Conservation (phyloP, 2,888 invertebrate genomes). For the Toxonevra muliebris region DNA sequence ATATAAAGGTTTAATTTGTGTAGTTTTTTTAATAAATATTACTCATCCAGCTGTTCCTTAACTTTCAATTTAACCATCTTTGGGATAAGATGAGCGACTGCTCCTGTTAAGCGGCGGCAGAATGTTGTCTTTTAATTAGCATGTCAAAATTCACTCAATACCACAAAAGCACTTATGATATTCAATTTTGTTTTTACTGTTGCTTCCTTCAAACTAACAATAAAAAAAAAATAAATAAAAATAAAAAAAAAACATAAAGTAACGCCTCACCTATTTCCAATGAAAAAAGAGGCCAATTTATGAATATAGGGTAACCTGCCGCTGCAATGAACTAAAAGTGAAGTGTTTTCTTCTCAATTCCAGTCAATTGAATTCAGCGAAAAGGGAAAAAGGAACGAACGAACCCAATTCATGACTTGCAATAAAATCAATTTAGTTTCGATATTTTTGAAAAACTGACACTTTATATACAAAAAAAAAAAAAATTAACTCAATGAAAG, state of each 20-base stretch:
- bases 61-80: slow-evolving; percentile 4
- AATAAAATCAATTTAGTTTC: too few relatives aligned
- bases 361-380: too few relatives aligned
- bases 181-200: background rate
- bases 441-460: too few relatives aligned
- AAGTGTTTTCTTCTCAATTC: too few relatives aligned
- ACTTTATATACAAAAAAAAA: too few relatives aligned
- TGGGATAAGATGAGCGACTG: slow-evolving; percentile 42
- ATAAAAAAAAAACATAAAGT: background rate
- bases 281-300: too few relatives aligned
- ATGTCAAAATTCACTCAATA: slow-evolving; percentile 53
- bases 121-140: slow-evolving; percentile 62
- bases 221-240: background rate
- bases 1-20: background rate
- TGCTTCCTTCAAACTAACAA: too few relatives aligned
- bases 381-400: too few relatives aligned
- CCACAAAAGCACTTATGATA: background rate
- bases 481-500: too few relatives aligned
- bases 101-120: slow-evolving; percentile 21
- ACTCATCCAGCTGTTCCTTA: background rate
- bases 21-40: background rate
- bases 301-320: too few relatives aligned
- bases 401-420: too few relatives aligned
- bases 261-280: background rate
- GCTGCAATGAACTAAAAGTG: too few relatives aligned